Conservation (phyloP, 2,888 invertebrate genomes). For the Pristionchus entomophagus region DNA sequence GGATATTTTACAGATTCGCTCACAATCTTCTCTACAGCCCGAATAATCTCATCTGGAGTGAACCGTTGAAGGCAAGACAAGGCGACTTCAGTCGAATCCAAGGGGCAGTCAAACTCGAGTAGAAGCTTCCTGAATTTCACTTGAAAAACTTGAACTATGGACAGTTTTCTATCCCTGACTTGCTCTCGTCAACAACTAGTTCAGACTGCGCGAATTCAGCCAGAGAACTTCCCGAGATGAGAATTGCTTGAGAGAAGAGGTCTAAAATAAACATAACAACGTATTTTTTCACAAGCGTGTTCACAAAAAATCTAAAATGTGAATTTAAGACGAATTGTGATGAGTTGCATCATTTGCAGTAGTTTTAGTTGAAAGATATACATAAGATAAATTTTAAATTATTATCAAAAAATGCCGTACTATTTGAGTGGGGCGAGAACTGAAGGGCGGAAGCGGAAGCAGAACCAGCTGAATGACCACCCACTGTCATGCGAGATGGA, state of each 20-base stretch:
- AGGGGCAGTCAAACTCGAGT: conserved; percentile 38
- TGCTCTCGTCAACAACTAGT: conserved; percentile 47
- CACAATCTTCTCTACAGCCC: conserved; percentile 64
- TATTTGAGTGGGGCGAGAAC: conserved; percentile 64
- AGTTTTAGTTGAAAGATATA: too few species aligned
- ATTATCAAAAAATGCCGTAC: conserved; percentile 47
- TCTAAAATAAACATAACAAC: conserved; percentile 54
- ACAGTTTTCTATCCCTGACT: background rate
- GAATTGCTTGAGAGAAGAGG: conserved; percentile 63
- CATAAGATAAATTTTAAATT: background rate
- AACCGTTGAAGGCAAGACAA: conserved; percentile 61
- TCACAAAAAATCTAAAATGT: too few species aligned
- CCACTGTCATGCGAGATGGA: conserved; percentile 58
- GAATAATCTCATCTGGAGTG: conserved; percentile 60
- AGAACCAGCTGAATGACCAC: conserved; percentile 64
- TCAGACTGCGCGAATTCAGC: conserved; percentile 59
- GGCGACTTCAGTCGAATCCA: conserved; percentile 48
- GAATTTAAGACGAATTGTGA: too few species aligned
- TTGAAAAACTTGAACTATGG: background rate
- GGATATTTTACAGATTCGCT: background rate
- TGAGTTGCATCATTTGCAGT: too few species aligned
- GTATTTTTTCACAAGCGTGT: too few species aligned
- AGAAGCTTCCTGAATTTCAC: conserved; percentile 31
- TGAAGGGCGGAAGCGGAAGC: conserved; percentile 60
- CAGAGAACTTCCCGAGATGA: conserved; percentile 65